Evolutionary conservation across 2,888 invertebrate genomes (phyloP).

Genomic region (Hyposoter didymator): DNA sequence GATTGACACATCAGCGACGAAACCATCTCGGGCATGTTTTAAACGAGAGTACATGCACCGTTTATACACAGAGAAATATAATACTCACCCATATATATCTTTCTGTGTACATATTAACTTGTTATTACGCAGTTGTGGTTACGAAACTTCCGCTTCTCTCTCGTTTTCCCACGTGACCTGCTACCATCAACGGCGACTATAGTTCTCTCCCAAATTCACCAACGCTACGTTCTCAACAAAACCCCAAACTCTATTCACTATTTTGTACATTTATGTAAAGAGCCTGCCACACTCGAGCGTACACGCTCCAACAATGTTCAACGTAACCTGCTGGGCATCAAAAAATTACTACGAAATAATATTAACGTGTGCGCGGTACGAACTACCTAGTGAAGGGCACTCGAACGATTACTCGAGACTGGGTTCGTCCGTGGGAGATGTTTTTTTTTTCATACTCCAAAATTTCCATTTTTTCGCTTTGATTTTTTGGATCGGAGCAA

Average conservation of each 20-base stretch:
- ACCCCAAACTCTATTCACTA: background rate
- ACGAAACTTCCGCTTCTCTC: constrained; percentile 60
- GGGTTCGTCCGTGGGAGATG: background rate
- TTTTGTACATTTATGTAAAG: background rate
- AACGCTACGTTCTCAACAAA: constrained; percentile 55
- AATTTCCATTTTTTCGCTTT: background rate
- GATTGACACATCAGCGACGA: constrained; percentile 59
- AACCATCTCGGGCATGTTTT: constrained; percentile 41
- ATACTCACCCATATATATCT: background rate
- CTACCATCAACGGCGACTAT: constrained; percentile 27
- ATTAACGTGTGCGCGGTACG: background rate
- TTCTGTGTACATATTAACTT: constrained; percentile 23
- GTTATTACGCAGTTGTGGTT: constrained; percentile 58
- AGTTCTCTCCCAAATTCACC: constrained; percentile 46
- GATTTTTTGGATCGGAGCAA: too few species aligned
- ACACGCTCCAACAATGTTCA: background rate
- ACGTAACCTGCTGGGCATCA: background rate
- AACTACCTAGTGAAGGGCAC: background rate
- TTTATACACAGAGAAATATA: constrained; percentile 1
- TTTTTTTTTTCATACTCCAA: background rate
- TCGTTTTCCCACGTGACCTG: constrained; percentile 32
- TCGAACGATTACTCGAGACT: background rate
- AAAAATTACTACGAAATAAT: constrained; percentile 18
- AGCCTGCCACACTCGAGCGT: background rate
- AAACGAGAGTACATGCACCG: constrained; percentile 22